A percentile compares a stretch with the other conserved stretches of the same genome.
These are phyloP conservation scores for Choreutis nemorana DNA, from an alignment of 2,888 invertebrate species.

Conservation along the genomic window DNA sequence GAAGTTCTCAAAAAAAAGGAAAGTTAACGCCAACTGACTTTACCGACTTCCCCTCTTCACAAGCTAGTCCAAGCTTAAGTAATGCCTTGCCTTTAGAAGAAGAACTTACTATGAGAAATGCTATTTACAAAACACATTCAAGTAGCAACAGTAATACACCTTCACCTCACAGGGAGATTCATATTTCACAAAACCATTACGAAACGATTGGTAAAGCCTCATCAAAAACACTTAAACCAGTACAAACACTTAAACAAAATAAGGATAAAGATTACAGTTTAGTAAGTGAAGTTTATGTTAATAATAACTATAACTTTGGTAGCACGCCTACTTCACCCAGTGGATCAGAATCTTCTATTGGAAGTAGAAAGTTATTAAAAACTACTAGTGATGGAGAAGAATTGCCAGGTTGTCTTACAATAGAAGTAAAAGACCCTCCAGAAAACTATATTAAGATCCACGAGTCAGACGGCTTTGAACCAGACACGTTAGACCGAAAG, in stretches of 20 bases:
- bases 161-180: slow-evolving; percentile 40
- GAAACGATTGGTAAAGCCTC: slow-evolving; percentile 35
- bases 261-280: slow-evolving; percentile 70
- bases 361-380: slow-evolving; percentile 63
- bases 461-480: slow-evolving; percentile 85
- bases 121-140: slow-evolving; percentile 71
- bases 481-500: slow-evolving; percentile 85
- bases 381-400: slow-evolving; percentile 58
- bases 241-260: slow-evolving; percentile 25
- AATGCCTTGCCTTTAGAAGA: slow-evolving; percentile 80
- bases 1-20: slow-evolving; percentile 61
- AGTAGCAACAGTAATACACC: slow-evolving; percentile 63
- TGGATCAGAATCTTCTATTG: slow-evolving; percentile 66
- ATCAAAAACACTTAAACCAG: slow-evolving; percentile 20
- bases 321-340: slow-evolving; percentile 67
- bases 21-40: slow-evolving; percentile 69
- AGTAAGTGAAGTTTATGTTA: slow-evolving; percentile 82
- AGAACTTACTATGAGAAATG: slow-evolving; percentile 81
- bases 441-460: slow-evolving; percentile 78
- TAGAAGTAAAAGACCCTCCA: slow-evolving; percentile 83
- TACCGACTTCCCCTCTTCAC: slow-evolving; percentile 71
- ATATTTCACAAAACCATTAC: slow-evolving; percentile 42
- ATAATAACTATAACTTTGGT: slow-evolving; percentile 74
- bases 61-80: slow-evolving; percentile 78
- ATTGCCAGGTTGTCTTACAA: slow-evolving; percentile 82